phyloP scores from a whole-genome alignment of 92 coral and sea anemone genomes.

The Epizoanthus illoricatus region DNA sequence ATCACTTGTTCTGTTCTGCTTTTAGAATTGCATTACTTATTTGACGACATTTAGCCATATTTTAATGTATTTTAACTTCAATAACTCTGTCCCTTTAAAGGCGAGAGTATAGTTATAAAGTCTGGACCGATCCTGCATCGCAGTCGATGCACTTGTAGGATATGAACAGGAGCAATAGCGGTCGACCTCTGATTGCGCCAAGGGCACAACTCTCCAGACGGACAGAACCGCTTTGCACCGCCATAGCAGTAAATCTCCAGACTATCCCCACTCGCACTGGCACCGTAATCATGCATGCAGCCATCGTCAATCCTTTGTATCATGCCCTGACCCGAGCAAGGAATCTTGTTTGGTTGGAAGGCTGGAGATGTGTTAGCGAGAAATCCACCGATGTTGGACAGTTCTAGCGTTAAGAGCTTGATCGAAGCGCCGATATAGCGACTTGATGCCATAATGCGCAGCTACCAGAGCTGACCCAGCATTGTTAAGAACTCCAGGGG shows the following conservation, averaged over 20 bases:
- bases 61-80: background rate
- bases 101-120: background rate
- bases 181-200: slow-evolving; percentile 42
- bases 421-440: slow-evolving; percentile 4
- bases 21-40: too few relatives aligned
- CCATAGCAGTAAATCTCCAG: slow-evolving; percentile 42
- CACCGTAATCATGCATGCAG: slow-evolving; percentile 42
- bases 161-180: slow-evolving; percentile 29
- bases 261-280: slow-evolving; percentile 29
- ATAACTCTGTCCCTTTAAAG: background rate
- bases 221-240: slow-evolving; percentile 46
- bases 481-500: slow-evolving; percentile 25
- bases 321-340: slow-evolving; percentile 42
- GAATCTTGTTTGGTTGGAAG: slow-evolving; percentile 43
- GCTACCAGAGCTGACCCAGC: slow-evolving; percentile 40
- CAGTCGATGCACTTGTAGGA: slow-evolving; percentile 36
- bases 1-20: too few relatives aligned
- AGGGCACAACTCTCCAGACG: slow-evolving; percentile 39
- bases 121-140: slow-evolving; percentile 38
- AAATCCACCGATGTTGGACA: slow-evolving; percentile 40
- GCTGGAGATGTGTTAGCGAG: slow-evolving; percentile 34
- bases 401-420: slow-evolving; percentile 42
- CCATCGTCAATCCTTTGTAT: slow-evolving; percentile 39
- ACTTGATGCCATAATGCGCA: slow-evolving; percentile 28
- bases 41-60: too few relatives aligned